Evolutionary conservation across 2,797 vertebrate species (phyloP).

Genomic region (Myoxocephalus aenaeus): DNA sequence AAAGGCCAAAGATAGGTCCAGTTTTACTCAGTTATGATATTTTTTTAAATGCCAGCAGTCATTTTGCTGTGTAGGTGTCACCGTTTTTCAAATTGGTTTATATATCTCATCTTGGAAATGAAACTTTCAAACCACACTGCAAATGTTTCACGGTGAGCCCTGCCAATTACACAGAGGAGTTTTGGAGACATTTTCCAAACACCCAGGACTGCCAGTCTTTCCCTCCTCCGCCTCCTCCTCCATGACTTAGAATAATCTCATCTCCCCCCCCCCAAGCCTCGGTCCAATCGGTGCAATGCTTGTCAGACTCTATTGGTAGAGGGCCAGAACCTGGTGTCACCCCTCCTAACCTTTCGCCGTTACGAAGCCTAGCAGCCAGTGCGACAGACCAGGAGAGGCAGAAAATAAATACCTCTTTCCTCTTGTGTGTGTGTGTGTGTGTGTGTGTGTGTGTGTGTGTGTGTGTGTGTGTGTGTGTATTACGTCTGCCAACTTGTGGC

Average conservation of each 20-base stretch:
- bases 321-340: conserved; percentile 68
- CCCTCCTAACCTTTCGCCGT: conserved; percentile 47
- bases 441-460: conserved; percentile 20
- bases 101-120: conserved; percentile 62
- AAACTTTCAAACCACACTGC: conserved; percentile 70
- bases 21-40: conserved; percentile 34
- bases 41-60: conserved; percentile 41
- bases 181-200: conserved; percentile 70
- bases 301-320: conserved; percentile 66
- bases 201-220: conserved; percentile 68
- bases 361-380: conserved; percentile 33
- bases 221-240: conserved; percentile 66
- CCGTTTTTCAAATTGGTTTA: conserved; percentile 47
- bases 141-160: conserved; percentile 61
- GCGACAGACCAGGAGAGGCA: conserved; percentile 17
- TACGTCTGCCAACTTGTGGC: conserved; percentile 42
- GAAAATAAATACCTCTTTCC: conserved; percentile 36
- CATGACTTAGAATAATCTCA: conserved; percentile 75
- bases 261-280: conserved; percentile 50
- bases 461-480: conserved; percentile 18
- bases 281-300: conserved; percentile 59
- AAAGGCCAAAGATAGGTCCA: conserved; percentile 1
- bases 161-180: conserved; percentile 70
- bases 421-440: not conserved
- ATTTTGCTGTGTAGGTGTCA: conserved; percentile 63